These are phyloP conservation scores for Dinoponera quadriceps DNA, from an alignment of 1,140 invertebrate genomes.

Conservation along the genomic window DNA sequence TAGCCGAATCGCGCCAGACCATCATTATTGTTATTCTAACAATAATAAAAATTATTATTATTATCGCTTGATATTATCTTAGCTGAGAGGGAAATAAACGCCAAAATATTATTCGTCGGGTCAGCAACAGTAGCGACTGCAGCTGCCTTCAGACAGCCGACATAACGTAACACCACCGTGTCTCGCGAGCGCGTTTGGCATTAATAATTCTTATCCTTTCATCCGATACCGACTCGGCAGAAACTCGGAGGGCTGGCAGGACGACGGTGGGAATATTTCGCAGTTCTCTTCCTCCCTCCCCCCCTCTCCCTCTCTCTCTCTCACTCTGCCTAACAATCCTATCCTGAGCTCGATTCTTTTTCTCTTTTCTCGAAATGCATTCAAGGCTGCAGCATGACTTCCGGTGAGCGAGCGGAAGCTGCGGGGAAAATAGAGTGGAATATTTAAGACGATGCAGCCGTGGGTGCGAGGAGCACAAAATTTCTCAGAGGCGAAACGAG, in stretches of 20 bases:
- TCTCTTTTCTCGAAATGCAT: conserved; percentile 44
- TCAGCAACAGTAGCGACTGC: not conserved
- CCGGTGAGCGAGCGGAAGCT: conserved; percentile 42
- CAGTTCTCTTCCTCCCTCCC: conserved; percentile 9
- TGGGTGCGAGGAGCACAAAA: not conserved
- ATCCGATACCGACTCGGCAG: conserved; percentile 18
- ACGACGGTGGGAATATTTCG: not conserved
- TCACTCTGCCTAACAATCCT: not conserved
- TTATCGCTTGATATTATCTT: too few relatives aligned
- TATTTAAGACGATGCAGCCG: conserved; percentile 57
- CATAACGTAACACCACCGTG: conserved; percentile 1
- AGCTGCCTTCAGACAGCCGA: not conserved
- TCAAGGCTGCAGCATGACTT: conserved; percentile 46
- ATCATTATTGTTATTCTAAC: too few relatives aligned
- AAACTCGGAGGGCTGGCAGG: not conserved
- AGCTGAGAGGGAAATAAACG: too few relatives aligned
- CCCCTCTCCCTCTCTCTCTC: conserved; percentile 27
- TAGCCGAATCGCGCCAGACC: not conserved
- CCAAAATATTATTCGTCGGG: not conserved
- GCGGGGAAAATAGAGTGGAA: conserved; percentile 61
- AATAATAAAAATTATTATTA: too few relatives aligned
- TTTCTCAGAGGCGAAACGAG: not conserved
- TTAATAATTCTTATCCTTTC: conserved; percentile 59
- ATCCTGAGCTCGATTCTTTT: conserved; percentile 9
- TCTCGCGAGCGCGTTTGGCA: conserved; percentile 14